Percentiles rank a stretch among this genome's conserved stretches.
Conservation (phyloP, 2,888 invertebrate genomes). For the Mystacides longicornis region DNA sequence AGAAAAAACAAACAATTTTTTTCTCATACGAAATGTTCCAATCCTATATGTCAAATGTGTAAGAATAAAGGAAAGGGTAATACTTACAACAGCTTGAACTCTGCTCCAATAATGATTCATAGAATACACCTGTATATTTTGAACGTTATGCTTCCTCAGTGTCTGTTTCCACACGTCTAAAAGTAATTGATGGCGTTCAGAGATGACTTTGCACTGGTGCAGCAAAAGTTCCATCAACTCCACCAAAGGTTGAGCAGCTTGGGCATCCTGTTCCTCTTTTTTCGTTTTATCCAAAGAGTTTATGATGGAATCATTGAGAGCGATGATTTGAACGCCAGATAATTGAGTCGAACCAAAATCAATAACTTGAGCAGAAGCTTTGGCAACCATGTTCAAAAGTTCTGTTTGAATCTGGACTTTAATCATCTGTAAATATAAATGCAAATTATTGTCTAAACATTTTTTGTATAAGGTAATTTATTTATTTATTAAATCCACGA, state of each 20-base stretch:
- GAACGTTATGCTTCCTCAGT: constrained; percentile 49
- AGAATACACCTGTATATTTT: constrained; percentile 51
- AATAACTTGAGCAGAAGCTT: constrained; percentile 70
- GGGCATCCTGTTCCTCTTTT: constrained; percentile 25
- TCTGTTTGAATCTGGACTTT: constrained; percentile 79
- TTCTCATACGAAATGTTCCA: too few relatives aligned
- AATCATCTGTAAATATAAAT: constrained; percentile 64
- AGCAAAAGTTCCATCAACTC: constrained; percentile 68
- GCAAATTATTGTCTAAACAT: too few relatives aligned
- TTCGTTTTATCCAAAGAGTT: constrained; percentile 16
- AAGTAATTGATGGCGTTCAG: constrained; percentile 66
- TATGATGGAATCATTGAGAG: constrained; percentile 9
- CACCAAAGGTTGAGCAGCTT: constrained; percentile 39
- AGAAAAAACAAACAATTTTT: too few relatives aligned
- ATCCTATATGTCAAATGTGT: too few relatives aligned
- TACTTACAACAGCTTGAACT: constrained; percentile 77
- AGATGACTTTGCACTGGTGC: constrained; percentile 75
- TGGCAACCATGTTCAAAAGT: constrained; percentile 68
- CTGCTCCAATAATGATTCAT: constrained; percentile 82
- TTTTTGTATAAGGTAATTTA: too few relatives aligned
- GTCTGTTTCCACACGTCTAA: constrained; percentile 58
- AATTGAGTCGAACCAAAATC: constrained; percentile 46
- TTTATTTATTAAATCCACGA: too few relatives aligned
- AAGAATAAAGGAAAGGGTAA: too few relatives aligned
- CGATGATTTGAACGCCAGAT: constrained; percentile 27